Percentiles rank a stretch among this genome's conserved stretches.
Conservation (phyloP, 2,888 invertebrate genomes). For the Megamerina dolium region DNA sequence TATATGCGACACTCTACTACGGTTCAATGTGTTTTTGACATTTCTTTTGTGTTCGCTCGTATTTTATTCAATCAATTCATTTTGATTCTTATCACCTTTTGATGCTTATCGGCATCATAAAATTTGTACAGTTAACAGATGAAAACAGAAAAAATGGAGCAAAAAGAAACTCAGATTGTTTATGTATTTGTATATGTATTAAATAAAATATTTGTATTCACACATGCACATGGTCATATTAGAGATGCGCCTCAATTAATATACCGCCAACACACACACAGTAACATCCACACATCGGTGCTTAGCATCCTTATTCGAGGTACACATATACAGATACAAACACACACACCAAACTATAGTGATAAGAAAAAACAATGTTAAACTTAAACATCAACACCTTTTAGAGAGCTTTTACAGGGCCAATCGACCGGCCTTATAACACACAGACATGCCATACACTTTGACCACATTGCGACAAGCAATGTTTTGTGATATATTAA, state of each 20-base stretch:
- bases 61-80: background rate
- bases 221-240: no score
- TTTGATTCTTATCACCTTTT: background rate
- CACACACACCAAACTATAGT: conserved; percentile 37
- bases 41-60: background rate
- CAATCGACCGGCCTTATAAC: background rate
- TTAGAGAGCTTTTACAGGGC: conserved; percentile 31
- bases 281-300: no score
- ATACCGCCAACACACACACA: no score
- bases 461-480: no score
- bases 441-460: background rate
- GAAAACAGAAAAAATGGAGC: conserved; percentile 1
- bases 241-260: no score
- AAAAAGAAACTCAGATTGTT: no score
- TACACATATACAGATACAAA: no score
- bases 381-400: conserved; percentile 47
- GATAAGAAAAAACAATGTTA: conserved; percentile 44
- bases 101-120: conserved; percentile 21
- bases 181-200: no score
- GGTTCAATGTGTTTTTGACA: background rate
- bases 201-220: no score
- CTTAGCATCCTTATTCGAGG: no score
- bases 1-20: no score
- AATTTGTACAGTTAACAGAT: conserved; percentile 13
- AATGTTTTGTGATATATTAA: background rate